Percentiles rank a stretch among this genome's conserved stretches.
These are phyloP conservation scores for Erpetoichthys calabaricus DNA, from an alignment of 2,797 vertebrate species.

Conservation along the genomic window DNA sequence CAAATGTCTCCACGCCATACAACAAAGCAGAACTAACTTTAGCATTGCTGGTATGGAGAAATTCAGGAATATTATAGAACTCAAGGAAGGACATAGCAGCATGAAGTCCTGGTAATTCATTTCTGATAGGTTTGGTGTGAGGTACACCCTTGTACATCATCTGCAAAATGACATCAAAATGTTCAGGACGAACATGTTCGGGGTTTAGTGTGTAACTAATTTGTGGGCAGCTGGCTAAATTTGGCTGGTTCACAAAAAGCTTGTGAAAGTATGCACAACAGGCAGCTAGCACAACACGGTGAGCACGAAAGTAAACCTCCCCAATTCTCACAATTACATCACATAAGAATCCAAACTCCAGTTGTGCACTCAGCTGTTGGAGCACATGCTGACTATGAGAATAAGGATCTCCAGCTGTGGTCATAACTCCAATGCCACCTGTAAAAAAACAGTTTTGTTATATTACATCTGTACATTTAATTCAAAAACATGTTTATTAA, in stretches of 20 bases:
- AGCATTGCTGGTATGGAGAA: too few relatives aligned
- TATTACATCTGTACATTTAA: too few relatives aligned
- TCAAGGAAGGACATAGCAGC: neutral
- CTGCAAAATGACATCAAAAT: slow-evolving; percentile 10
- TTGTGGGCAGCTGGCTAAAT: neutral
- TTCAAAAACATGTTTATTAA: too few relatives aligned
- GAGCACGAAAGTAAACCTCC: slow-evolving; percentile 5
- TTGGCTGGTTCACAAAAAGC: slow-evolving; percentile 7
- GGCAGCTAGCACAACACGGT: slow-evolving; percentile 9
- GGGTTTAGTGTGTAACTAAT: slow-evolving; percentile 4
- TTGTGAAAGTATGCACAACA: slow-evolving; percentile 11
- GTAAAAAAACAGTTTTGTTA: too few relatives aligned
- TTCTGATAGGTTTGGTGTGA: neutral
- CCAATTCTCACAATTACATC: slow-evolving; percentile 7
- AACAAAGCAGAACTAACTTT: neutral
- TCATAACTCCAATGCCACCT: too few relatives aligned
- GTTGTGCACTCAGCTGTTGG: slow-evolving; percentile 5
- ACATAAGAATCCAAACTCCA: slow-evolving; percentile 12
- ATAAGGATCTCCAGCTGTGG: too few relatives aligned
- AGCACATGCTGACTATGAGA: slow-evolving; percentile 8
- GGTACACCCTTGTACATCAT: slow-evolving; percentile 9
- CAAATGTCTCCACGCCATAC: slow-evolving; percentile 1
- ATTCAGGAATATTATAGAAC: neutral
- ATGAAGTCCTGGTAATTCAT: neutral
- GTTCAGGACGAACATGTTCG: neutral